Evolutionary conservation across 1,140 invertebrate genomes (phyloP), one percentile per base, ranked within the genome.

Genomic region (Oryctes rhinoceros): DNA sequence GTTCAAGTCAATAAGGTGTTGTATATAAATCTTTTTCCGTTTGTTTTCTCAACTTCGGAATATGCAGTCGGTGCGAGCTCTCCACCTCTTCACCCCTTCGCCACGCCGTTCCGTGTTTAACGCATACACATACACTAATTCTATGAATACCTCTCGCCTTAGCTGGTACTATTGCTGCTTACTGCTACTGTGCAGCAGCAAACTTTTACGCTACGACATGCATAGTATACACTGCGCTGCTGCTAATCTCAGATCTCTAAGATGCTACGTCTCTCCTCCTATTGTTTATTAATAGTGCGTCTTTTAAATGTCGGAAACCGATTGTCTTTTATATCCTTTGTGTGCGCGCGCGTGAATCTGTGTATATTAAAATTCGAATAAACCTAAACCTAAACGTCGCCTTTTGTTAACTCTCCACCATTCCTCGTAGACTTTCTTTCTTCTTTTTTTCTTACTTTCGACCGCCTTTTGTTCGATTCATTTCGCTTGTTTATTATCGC

Each of bases 1-100:
- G 65, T 71, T 71, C 65, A 71, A 71, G 65, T 71, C 65, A 71
- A 71, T 71, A 71, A 71, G 65, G 65, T 71, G 65, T 71, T 71
- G 65, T 71, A 71, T 71, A 71, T 71, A 71, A 71, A 71, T 71
- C 65, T 71, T 71, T 71, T 71, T 37, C 65, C 65, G 65, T 71
- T 71, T 71, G 65, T 71, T 71, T 71, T 71, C 65, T 71, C 65
- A 35, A 37, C 65, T 37, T 10, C 24, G 11, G 65, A 71, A 71
- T 24, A 71, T 71, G 65, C 65, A 71, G 65, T 71, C 53, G 53
- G 53, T 59, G 53, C 18, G 53, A 59, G 65, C 20, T 18, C 24
- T 20, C n/a, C n/a, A 7, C 13, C 35, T 7, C 65, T 71, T 24
- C 65, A 13, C 18, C 65, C 65, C 5, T 18, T 35, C 18, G 53